Evolutionary conservation across 2,113 vertebrate species (phyloP).

Genomic region (Diphyllodes magnificus): DNA sequence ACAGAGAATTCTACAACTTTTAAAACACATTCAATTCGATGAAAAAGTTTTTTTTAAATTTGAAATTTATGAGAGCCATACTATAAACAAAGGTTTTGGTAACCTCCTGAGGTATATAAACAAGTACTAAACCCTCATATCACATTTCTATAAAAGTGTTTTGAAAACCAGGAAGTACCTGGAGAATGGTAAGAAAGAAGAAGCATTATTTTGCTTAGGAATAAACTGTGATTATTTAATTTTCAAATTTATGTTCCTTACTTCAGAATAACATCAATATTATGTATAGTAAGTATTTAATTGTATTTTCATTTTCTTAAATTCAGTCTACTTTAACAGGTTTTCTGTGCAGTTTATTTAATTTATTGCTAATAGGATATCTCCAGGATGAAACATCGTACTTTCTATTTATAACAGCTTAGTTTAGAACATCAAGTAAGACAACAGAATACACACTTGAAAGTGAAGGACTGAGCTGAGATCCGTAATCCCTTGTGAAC

Average conservation of each 20-base stretch:
- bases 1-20: background rate
- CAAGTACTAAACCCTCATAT: background rate
- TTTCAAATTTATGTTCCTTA: background rate
- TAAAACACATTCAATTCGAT: background rate
- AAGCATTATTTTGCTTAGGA: background rate
- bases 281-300: background rate
- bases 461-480: background rate
- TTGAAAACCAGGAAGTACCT: background rate
- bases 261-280: background rate
- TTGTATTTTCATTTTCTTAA: background rate
- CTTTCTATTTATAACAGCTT: background rate
- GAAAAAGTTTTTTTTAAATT: background rate
- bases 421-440: background rate
- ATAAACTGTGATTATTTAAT: background rate
- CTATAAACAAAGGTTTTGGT: background rate
- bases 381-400: background rate
- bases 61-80: background rate
- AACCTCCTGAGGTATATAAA: background rate
- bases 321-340: background rate
- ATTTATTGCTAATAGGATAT: background rate
- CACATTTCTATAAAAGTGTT: background rate
- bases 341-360: background rate
- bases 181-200: background rate
- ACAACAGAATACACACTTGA: background rate
- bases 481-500: background rate